Percentiles rank a stretch among this genome's conserved stretches.
These are phyloP conservation scores for Danio choprae DNA, from an alignment of 2,797 vertebrate species.

Conservation along the genomic window DNA sequence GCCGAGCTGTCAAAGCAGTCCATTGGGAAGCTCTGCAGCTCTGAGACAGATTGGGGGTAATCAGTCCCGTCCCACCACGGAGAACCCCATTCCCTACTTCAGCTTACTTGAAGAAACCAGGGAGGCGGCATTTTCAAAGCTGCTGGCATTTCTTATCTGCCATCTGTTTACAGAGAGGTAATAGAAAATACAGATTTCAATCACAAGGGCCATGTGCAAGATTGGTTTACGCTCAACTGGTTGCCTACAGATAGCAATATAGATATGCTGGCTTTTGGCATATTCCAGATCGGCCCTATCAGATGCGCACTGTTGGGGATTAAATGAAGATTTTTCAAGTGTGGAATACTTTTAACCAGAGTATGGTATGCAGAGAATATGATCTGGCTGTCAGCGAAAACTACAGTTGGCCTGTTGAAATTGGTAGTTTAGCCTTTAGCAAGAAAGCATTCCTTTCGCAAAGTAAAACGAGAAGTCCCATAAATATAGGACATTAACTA, in stretches of 20 bases:
- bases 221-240: constrained; percentile 70
- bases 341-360: constrained; percentile 25
- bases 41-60: constrained; percentile 48
- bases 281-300: constrained; percentile 62
- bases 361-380: constrained; percentile 24
- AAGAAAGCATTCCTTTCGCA: background rate
- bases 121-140: constrained; percentile 51
- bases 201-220: constrained; percentile 65
- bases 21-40: constrained; percentile 34
- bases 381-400: constrained; percentile 11
- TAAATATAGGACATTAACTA: background rate
- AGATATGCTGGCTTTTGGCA: constrained; percentile 66
- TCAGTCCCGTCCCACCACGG: constrained; percentile 25
- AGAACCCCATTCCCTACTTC: constrained; percentile 28
- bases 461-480: background rate
- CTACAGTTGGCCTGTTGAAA: constrained; percentile 5
- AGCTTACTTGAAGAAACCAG: constrained; percentile 2
- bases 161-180: constrained; percentile 70
- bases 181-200: constrained; percentile 71
- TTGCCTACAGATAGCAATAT: constrained; percentile 65
- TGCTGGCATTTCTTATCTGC: constrained; percentile 64
- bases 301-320: constrained; percentile 58
- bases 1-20: constrained; percentile 35
- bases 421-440: background rate
- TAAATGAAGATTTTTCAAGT: constrained; percentile 52